Conservation (phyloP, 1,140 invertebrate species). For the Leptinotarsa undecemlineata region DNA sequence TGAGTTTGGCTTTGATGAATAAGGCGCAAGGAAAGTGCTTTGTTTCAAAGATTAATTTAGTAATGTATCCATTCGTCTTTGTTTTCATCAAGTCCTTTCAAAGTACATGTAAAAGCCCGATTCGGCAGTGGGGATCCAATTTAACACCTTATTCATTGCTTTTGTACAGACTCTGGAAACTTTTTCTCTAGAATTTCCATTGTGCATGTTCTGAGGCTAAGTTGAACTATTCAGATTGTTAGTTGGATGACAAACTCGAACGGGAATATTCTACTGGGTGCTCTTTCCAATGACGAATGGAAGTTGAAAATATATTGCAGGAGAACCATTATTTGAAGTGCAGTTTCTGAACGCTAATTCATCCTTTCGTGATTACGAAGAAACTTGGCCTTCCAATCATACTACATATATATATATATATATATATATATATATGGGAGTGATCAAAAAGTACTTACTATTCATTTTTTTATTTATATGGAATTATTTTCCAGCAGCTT, state of each 20-base stretch:
- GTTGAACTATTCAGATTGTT: constrained; percentile 7
- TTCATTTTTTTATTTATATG: too few species aligned
- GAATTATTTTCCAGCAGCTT: too few species aligned
- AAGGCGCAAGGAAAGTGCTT: constrained; percentile 47
- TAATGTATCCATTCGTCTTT: constrained; percentile 50
- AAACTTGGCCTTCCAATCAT: too few species aligned
- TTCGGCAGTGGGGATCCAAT: constrained; percentile 27
- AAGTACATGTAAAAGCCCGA: constrained; percentile 30
- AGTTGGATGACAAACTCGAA: neutral
- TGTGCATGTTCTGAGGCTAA: neutral
- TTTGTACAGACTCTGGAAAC: constrained; percentile 15
- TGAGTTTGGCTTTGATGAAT: constrained; percentile 49
- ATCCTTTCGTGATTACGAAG: too few species aligned
- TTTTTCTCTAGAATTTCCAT: constrained; percentile 12
- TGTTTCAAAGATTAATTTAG: constrained; percentile 51
- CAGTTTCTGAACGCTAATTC: too few species aligned
- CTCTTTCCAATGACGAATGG: too few species aligned
- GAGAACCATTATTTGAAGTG: too few species aligned
- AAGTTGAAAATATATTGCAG: too few species aligned
- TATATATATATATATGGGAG: too few species aligned
- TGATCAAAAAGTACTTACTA: too few species aligned
- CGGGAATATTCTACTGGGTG: neutral
- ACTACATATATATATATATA: too few species aligned
- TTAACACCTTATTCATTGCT: constrained; percentile 29
- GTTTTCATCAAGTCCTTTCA: constrained; percentile 39